Evolutionary conservation across 2,888 invertebrate genomes (phyloP), one percentile per base, ranked within the genome.

Genomic region (Drosophila flavopinicola): DNA sequence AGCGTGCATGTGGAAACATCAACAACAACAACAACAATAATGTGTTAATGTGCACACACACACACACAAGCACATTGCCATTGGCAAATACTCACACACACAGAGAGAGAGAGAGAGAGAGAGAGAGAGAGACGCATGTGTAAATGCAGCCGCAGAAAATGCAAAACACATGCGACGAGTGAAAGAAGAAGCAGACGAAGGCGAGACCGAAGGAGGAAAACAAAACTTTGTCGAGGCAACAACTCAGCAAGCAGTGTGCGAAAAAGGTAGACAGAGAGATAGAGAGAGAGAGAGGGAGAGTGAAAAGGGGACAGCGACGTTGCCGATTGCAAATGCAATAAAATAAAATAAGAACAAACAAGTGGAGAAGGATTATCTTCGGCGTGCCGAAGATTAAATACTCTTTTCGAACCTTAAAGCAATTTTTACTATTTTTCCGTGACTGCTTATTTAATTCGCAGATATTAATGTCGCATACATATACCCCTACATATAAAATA

Each of bases 41-140:
- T 71, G 80, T 86, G 87, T 80, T 80, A 80, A 80, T 85, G 75
- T 57, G 77, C 49, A 54, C 56, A 64, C 59, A 54, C 74, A 61
- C 52, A 56, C 35, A 68, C 33, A 27, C 33, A 27, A 20, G 49
- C 39, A 73, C 41, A 71, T 27, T 17, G 56, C 69, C 68, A 60
- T 54, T 60, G 74, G 56, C 74, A 70, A 74, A 70, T 42, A 52
- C 61, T 51, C 68, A 35, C 6, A 29, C 32, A 24, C 20, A 24
- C 13, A 11, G 4, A 15, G 29, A 38, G 20, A 44, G 11, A 27
- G 10, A 42, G 24, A 64, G 4, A 15, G 29, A 38, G 20, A 11
- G 4, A 15, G 29, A 38, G 20, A 44, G 11, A 27, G 10, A 42
- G 24, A 64, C 53, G 49, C 24, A 45, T 63, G 61, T 52, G 65